phyloP scores from a whole-genome alignment of 35 echinoderm and acorn worm species.

The Anneissia japonica region DNA sequence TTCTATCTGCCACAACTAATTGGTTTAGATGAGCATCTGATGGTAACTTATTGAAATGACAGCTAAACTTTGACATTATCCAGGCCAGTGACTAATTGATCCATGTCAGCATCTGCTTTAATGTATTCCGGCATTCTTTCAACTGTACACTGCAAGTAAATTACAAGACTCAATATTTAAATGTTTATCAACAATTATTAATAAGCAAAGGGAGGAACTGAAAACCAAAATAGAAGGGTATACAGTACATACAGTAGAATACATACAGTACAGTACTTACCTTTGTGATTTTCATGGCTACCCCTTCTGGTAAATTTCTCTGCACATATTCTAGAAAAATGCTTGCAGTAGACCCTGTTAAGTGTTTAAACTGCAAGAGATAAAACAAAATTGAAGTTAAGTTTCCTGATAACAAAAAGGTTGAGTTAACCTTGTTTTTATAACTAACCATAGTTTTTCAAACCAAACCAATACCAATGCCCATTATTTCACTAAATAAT shows the following conservation, averaged over 20 bases:
- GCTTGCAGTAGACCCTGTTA: slow-evolving; percentile 81
- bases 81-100: not conserved
- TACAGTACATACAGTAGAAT: not conserved
- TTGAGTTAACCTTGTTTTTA: not conserved
- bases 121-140: slow-evolving; percentile 58
- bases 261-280: slow-evolving; percentile 25
- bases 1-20: too few relatives aligned
- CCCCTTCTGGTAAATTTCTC: slow-evolving; percentile 92
- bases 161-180: not conserved
- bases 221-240: not conserved
- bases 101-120: slow-evolving; percentile 25
- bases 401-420: not conserved
- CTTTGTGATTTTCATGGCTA: slow-evolving; percentile 93
- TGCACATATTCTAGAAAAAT: slow-evolving; percentile 88
- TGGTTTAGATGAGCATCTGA: too few relatives aligned
- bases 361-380: slow-evolving; percentile 71
- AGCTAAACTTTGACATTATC: not conserved
- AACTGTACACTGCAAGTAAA: slow-evolving; percentile 29
- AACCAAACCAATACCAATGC: too few relatives aligned
- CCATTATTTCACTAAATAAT: too few relatives aligned
- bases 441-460: too few relatives aligned
- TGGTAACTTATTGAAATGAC: too few relatives aligned
- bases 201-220: not conserved
- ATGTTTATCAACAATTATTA: not conserved
- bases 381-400: not conserved